phyloP scores from a whole-genome alignment of 2,888 invertebrate genomes.

The Steromphala cineraria region DNA sequence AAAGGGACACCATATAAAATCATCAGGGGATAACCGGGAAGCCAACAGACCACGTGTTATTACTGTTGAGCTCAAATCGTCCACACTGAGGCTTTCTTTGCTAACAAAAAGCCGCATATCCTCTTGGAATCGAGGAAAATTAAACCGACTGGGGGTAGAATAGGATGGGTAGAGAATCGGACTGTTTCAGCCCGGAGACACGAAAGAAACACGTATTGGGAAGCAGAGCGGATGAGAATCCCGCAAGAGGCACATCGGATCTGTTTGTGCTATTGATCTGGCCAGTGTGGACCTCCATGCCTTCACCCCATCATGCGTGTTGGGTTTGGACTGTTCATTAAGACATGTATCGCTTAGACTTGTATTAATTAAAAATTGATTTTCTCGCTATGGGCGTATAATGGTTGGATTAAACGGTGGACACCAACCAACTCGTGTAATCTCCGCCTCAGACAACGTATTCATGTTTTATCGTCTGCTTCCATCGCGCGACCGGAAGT shows the following conservation, averaged over 20 bases:
- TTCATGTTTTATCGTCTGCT: conserved; percentile 5
- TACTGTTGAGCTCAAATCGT: neutral
- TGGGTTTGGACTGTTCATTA: neutral
- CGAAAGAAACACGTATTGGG: neutral
- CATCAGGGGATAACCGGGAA: conserved; percentile 15
- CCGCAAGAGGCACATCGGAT: neutral
- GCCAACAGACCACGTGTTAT: conserved; percentile 4
- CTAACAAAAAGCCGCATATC: neutral
- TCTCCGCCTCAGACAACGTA: conserved; percentile 28
- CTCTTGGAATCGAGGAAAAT: conserved; percentile 2
- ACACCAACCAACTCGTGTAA: conserved; percentile 10
- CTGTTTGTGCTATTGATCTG: conserved; percentile 7
- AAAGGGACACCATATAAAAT: conserved; percentile 8
- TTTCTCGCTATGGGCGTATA: conserved; percentile 16
- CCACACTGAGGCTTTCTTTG: neutral
- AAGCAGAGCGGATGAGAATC: neutral
- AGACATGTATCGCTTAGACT: conserved; percentile 23
- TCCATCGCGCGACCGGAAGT: conserved; percentile 29
- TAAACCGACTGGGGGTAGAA: conserved; percentile 16
- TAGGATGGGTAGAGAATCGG: neutral
- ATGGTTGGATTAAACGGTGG: conserved; percentile 22
- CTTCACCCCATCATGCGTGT: neutral
- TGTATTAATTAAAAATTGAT: conserved; percentile 31
- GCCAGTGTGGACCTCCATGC: neutral
- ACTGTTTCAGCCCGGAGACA: neutral